A percentile compares a stretch with the other conserved stretches of the same genome.
phyloP scores from a whole-genome alignment of 2,888 invertebrate species.

The Frankliniella intonsa region DNA sequence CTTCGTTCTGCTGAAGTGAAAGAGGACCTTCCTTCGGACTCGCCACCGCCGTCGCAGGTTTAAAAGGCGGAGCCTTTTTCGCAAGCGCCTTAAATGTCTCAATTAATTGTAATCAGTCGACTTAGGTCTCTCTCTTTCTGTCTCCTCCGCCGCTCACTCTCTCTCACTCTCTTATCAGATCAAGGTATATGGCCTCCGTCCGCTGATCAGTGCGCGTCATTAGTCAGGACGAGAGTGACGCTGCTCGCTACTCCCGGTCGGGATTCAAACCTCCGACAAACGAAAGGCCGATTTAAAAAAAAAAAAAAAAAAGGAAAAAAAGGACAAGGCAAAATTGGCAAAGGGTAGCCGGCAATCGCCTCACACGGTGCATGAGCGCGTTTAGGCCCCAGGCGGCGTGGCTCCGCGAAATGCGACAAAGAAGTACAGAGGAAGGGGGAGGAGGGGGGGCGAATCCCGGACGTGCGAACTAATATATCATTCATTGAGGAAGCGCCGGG shows the following conservation, averaged over 20 bases:
- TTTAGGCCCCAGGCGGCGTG: too few relatives aligned
- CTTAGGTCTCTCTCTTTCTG: not conserved
- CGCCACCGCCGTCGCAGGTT: not conserved
- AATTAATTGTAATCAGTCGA: slow-evolving; percentile 15
- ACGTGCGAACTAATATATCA: slow-evolving; percentile 25
- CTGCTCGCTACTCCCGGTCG: not conserved
- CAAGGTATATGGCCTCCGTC: not conserved
- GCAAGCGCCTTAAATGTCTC: not conserved
- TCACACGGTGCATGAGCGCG: too few relatives aligned
- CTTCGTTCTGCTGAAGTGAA: too few relatives aligned
- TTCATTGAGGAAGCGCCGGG: slow-evolving; percentile 12
- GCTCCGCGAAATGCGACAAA: not conserved
- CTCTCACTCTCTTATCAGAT: not conserved
- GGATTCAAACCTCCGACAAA: not conserved
- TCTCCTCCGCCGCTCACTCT: not conserved
- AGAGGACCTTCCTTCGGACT: not conserved
- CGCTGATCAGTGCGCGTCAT: not conserved
- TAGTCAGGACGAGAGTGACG: not conserved
- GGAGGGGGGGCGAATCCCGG: slow-evolving; percentile 2
- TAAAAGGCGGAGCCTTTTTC: not conserved
- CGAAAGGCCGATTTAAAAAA: too few relatives aligned
- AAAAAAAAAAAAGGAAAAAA: too few relatives aligned
- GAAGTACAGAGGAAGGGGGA: not conserved
- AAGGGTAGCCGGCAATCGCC: too few relatives aligned
- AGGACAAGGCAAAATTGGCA: too few relatives aligned